Base-by-base conservation (phyloP, 2,113 vertebrate species). In the Ornithorhynchus anatinus region DNA sequence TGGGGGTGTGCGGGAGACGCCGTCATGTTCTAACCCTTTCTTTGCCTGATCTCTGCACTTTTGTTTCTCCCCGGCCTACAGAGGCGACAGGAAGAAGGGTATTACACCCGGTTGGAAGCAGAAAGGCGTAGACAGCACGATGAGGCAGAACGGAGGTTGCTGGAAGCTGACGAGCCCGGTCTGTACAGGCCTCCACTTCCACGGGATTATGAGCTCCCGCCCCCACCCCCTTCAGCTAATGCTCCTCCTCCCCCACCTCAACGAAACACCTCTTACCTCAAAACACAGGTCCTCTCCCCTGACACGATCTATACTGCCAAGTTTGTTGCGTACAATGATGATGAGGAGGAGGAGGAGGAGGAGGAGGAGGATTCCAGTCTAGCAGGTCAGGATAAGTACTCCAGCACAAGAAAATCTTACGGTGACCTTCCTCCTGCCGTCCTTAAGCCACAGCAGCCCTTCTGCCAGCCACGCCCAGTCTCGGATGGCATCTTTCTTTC, bases 251-350 rank as follows among this genome's bases (percentile, higher is more conserved):
- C 96, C 89, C 98, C 97, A 62, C 96, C 97, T 84, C 97, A 99
- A 93, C 96, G 97, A 94, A 96, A 97, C 88, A 92, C 97, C 90
- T 98, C 97, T 93, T 97, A 96, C 97, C 97, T 99, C 94, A 99
- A 98, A 97, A 96, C 97, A 62, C 97, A 97, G 94, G 96, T 94
- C 91, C 91, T 95, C 89, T 98, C 97, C 91, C 97, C 97, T 60
- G 97, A 99, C 94, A 94, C 95, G 86, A 92, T 99, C 92, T 99
- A 97, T 95, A 98, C 97, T 90, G 97, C 98, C 96, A 99, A 94
- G 95, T 96, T 98, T 89, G 95, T 99, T 88, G 94, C 97, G 57
- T 98, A 96, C 94, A 91, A 92, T 88, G 96, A 96, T 86, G 95
- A 96, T 59, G 94, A 92, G 0, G 91, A 95, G 72, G 91, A 92